phyloP scores from a whole-genome alignment of 1,140 invertebrate species.

The Daktulosphaira vitifoliae region DNA sequence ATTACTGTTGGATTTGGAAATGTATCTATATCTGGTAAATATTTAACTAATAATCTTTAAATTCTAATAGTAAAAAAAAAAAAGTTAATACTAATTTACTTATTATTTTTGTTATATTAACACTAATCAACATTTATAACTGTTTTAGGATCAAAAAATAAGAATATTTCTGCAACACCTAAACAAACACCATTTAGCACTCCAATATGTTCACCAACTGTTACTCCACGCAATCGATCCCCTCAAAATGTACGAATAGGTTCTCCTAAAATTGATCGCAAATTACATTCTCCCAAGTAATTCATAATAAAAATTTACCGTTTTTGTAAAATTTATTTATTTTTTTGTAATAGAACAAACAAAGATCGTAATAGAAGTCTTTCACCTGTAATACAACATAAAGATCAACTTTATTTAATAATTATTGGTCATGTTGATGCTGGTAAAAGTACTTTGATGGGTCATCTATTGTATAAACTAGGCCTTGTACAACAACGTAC shows the following conservation, averaged over 20 bases:
- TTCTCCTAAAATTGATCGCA: constrained; percentile 36
- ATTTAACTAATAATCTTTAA: neutral
- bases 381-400: constrained; percentile 58
- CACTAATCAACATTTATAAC: no score
- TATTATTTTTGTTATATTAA: no score
- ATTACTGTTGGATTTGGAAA: constrained; percentile 29
- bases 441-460: constrained; percentile 97
- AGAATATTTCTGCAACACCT: constrained; percentile 10
- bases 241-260: constrained; percentile 8
- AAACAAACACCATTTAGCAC: constrained; percentile 31
- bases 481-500: constrained; percentile 82
- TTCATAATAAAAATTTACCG: neutral
- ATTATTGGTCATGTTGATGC: constrained; percentile 99
- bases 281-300: constrained; percentile 36
- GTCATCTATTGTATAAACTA: constrained; percentile 80
- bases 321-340: neutral
- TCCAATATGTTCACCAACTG: constrained; percentile 14
- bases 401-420: constrained; percentile 85
- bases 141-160: constrained; percentile 27
- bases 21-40: constrained; percentile 12
- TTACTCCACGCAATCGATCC: constrained; percentile 25
- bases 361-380: constrained; percentile 38
- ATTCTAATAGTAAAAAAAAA: neutral
- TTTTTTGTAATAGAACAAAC: neutral
- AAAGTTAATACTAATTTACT: no score